Base-by-base conservation (phyloP, 2,113 vertebrate species). In the Paraplagusia blochii region DNA sequence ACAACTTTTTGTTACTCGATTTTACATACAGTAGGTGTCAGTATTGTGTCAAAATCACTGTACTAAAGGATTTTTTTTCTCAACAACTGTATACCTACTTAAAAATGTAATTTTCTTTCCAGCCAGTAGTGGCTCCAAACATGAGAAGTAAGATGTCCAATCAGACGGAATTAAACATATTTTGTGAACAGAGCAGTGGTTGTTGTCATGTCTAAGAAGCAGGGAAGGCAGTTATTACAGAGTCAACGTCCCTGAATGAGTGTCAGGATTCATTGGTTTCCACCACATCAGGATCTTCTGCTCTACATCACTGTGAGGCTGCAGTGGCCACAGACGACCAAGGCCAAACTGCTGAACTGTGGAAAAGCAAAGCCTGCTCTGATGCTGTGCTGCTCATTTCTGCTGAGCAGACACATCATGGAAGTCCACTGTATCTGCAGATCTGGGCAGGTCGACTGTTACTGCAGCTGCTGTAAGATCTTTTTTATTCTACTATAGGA, bases 261-360 rank as follows among this genome's bases (percentile, higher is more conserved):
- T 39, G 36, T 5, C 36, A 39, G 9, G 11, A 12, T 39, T 9
- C 9, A 39, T 12, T 11, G 3, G 36, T 12, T 39, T n/a, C n/a
- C n/a, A 39, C 51, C 51, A 52, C 50, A 38, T 50, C 35, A 13
- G 35, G 33, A 12, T 53, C 16, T 38, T 38, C 16, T 16, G 39
- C 50, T 39, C 34, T 11, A 53, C 50, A 53, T 17, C 13, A 18
- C 38, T 19, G 29, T 36, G 29, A 51, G 49, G 33, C 49, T 17
- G 34, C 49, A 17, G 49, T 35, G 14, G 7, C 10, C n/a, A 17
- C n/a, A 17, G 12, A 5, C 49, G 3, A 34, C 19, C 47, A 34
- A 15, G 4, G n/a, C 19, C n/a, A 7, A 29, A 15, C 47, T 7
- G 47, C 22, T 51, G 48, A 16, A 16, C 14, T 7, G 7, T 38